Evolutionary conservation across 2,888 invertebrate genomes (phyloP).

Genomic region (Standfussiana lucernea): DNA sequence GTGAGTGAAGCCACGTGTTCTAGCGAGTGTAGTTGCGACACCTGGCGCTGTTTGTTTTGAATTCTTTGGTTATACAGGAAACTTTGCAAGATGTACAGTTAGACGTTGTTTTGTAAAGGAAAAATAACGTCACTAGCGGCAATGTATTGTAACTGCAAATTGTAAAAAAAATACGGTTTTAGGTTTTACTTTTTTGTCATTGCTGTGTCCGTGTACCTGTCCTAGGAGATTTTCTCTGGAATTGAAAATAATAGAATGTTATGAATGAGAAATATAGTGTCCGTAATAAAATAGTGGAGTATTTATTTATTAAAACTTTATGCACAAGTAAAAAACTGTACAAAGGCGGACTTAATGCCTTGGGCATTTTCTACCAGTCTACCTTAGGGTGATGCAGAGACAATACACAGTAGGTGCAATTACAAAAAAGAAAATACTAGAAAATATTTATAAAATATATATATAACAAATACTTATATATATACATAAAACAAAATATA

Average conservation of each 20-base stretch:
- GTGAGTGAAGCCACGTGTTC: slow-evolving; percentile 60
- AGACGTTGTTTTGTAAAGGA: background rate
- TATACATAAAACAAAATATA: too few species aligned
- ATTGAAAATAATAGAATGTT: background rate
- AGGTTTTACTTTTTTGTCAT: background rate
- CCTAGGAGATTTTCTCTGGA: background rate
- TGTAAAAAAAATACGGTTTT: too few species aligned
- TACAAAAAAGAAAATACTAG: too few species aligned
- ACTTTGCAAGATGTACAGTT: background rate
- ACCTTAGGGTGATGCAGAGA: too few species aligned
- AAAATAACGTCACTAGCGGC: background rate
- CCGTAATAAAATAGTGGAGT: background rate
- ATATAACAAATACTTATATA: too few species aligned
- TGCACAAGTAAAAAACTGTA: too few species aligned
- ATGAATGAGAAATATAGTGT: background rate
- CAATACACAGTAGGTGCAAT: too few species aligned
- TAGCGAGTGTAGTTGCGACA: slow-evolving; percentile 26
- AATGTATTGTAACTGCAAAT: background rate
- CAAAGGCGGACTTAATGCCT: too few species aligned
- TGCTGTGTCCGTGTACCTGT: background rate
- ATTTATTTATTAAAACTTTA: too few species aligned
- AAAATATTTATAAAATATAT: too few species aligned
- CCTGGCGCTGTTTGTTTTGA: slow-evolving; percentile 37
- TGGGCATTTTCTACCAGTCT: too few species aligned
- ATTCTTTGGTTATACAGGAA: slow-evolving; percentile 40